Conservation (phyloP, 2,888 invertebrate species). For the Craniophora ligustri region DNA sequence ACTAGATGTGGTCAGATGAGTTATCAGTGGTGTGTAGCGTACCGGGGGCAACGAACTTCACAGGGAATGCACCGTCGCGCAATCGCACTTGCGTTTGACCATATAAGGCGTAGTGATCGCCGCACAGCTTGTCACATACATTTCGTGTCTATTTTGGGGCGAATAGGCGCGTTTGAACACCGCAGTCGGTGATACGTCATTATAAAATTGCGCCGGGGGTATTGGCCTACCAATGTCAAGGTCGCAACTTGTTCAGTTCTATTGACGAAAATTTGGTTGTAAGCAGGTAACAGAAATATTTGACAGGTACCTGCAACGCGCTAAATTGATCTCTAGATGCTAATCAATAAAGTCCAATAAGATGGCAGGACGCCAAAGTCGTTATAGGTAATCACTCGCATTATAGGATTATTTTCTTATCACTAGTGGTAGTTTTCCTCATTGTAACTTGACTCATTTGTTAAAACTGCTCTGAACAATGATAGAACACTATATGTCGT, state of each 20-base stretch:
- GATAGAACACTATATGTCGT: slow-evolving; percentile 2
- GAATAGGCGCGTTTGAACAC: slow-evolving; percentile 60
- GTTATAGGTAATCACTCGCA: slow-evolving; percentile 24
- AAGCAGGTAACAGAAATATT: slow-evolving; percentile 35
- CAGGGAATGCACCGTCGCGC: slow-evolving; percentile 82
- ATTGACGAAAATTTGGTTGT: slow-evolving; percentile 55
- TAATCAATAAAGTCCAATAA: slow-evolving; percentile 38
- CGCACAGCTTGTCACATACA: slow-evolving; percentile 70
- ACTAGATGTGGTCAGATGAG: slow-evolving; percentile 49
- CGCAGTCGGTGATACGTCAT: slow-evolving; percentile 53
- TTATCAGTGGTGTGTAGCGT: slow-evolving; percentile 67
- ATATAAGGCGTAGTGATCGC: slow-evolving; percentile 83
- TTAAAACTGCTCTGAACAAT: slow-evolving; percentile 5
- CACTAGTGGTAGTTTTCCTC: slow-evolving; percentile 40
- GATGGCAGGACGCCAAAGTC: slow-evolving; percentile 32
- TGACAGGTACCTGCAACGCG: slow-evolving; percentile 35
- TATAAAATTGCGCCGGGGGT: slow-evolving; percentile 60
- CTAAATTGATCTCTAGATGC: slow-evolving; percentile 49
- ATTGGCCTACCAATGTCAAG: slow-evolving; percentile 79
- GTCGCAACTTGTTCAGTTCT: slow-evolving; percentile 57
- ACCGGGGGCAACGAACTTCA: slow-evolving; percentile 83
- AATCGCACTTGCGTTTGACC: slow-evolving; percentile 84
- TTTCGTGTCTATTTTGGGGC: slow-evolving; percentile 76
- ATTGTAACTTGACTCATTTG: slow-evolving; percentile 19
- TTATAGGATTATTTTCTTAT: slow-evolving; percentile 43